These are phyloP conservation scores for Nemoura dubitans DNA, from an alignment of 2,888 invertebrate genomes.

Conservation along the genomic window DNA sequence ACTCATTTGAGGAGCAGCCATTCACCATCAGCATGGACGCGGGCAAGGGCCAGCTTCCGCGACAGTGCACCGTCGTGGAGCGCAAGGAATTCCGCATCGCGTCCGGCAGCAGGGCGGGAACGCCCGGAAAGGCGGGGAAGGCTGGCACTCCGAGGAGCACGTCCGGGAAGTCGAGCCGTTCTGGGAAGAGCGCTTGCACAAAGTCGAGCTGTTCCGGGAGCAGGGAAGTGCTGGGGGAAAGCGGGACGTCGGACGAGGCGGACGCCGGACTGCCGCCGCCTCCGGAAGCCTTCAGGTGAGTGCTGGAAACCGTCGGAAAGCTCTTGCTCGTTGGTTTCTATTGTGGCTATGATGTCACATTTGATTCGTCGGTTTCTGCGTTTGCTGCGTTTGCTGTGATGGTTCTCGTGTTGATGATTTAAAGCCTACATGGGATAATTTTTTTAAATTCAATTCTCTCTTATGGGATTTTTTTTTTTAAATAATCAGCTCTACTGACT, in stretches of 20 bases:
- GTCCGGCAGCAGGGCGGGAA: not conserved
- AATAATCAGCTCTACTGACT: no score
- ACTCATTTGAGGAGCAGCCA: constrained; percentile 49
- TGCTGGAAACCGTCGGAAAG: not conserved
- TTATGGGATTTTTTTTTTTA: no score
- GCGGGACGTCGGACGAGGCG: not conserved
- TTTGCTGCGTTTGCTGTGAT: no score
- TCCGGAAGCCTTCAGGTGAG: constrained; percentile 24
- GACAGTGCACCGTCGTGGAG: constrained; percentile 50
- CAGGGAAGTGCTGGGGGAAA: not conserved
- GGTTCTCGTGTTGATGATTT: no score
- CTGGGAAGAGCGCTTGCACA: no score
- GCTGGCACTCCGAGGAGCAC: not conserved
- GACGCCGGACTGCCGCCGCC: constrained; percentile 8
- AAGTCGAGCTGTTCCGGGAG: not conserved
- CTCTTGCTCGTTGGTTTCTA: no score
- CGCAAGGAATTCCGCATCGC: constrained; percentile 33
- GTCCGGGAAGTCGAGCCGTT: not conserved
- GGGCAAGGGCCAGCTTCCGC: constrained; percentile 38
- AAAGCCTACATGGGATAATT: no score
- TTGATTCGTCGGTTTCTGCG: no score
- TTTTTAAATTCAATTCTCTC: no score
- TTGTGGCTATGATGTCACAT: no score
- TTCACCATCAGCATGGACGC: constrained; percentile 48
- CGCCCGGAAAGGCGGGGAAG: not conserved